phyloP scores from a whole-genome alignment of 2,797 vertebrate species.

The Sylvia borin region DNA sequence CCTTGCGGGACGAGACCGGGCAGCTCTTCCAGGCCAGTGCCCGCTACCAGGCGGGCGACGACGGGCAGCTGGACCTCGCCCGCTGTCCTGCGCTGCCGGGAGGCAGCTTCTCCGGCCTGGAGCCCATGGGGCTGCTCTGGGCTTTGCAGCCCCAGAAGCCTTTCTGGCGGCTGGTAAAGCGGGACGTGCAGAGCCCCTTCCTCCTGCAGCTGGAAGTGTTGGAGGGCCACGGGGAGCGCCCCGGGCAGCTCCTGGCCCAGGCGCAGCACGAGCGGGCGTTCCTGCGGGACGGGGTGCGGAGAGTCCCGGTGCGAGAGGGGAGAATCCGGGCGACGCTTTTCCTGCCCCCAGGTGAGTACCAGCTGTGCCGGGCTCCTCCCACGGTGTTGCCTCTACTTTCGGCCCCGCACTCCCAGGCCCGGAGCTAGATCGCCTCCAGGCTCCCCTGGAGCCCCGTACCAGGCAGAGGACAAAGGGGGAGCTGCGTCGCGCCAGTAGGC shows the following conservation, averaged over 20 bases:
- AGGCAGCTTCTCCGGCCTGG: constrained; percentile 84
- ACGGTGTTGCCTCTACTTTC: background rate
- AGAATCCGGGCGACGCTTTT: constrained; percentile 75
- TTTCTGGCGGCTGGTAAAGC: constrained; percentile 72
- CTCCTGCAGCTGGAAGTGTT: constrained; percentile 69
- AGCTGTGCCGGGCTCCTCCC: constrained; percentile 63
- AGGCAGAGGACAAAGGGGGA: constrained; percentile 58
- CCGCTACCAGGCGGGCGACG: constrained; percentile 72
- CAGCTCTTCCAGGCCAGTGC: constrained; percentile 75
- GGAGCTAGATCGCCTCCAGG: background rate
- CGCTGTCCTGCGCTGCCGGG: constrained; percentile 79
- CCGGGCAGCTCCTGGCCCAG: constrained; percentile 49
- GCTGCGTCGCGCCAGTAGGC: constrained; percentile 63
- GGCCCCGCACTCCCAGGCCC: background rate
- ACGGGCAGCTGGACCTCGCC: constrained; percentile 78
- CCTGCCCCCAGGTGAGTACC: constrained; percentile 38
- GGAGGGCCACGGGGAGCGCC: constrained; percentile 20
- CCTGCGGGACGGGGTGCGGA: constrained; percentile 76
- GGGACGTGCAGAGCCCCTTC: constrained; percentile 74
- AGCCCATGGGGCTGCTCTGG: constrained; percentile 90
- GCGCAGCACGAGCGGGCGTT: constrained; percentile 72
- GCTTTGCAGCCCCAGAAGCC: constrained; percentile 75
- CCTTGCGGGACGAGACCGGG: constrained; percentile 77
- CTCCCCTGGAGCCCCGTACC: constrained; percentile 26
- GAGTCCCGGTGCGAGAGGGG: constrained; percentile 76